Evolutionary conservation across 2,888 invertebrate species (phyloP), one percentile per base, ranked within the genome.

Genomic region (Rhopalosiphum nymphaeae): DNA sequence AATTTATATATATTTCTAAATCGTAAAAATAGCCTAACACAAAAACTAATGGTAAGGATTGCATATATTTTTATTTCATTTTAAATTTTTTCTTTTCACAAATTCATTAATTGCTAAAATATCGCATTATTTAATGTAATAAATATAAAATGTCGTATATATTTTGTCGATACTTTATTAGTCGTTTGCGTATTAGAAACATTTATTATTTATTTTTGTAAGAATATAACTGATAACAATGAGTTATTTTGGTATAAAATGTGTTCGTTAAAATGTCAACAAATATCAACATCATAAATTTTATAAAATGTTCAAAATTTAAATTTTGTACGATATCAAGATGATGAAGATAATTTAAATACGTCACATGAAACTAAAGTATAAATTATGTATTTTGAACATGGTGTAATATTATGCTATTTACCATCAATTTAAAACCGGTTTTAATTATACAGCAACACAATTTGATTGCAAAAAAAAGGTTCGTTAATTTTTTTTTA

Each of bases 341-440:
- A 86, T 29, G n/a, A 86, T 46, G 46, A 44, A 86, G 86, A 86
- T 86, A 86, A 86, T 86, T 46, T 46, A 46, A 86, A 86, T 46
- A 46, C 29, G 7, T 78, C 78, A 78, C 21, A 16, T 78, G 78
- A 78, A 78, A 78, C 36, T 78, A 36, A 78, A 78, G 36, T 78
- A 86, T 86, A 86, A 86, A 29, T 46, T 86, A 46, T 86, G 86
- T 44, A 46, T 86, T 46, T 86, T 29, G 86, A 46, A 44, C 44
- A 29, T 46, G 46, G 46, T 86, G 86, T 86, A 86, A 86, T 86
- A 86, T 89, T 61, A 89, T 89, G 57, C 10, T 89, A 89, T 89
- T 89, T 57, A 44, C 57, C 57, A 29, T 89, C 57, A 89, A 89
- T 89, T 89, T 57, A 57, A 57, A 89, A 89, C 89, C 89, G 57